Evolutionary conservation across 2,113 vertebrate species (phyloP), one percentile per base, ranked within the genome.

Genomic region (Stegostoma tigrinum): DNA sequence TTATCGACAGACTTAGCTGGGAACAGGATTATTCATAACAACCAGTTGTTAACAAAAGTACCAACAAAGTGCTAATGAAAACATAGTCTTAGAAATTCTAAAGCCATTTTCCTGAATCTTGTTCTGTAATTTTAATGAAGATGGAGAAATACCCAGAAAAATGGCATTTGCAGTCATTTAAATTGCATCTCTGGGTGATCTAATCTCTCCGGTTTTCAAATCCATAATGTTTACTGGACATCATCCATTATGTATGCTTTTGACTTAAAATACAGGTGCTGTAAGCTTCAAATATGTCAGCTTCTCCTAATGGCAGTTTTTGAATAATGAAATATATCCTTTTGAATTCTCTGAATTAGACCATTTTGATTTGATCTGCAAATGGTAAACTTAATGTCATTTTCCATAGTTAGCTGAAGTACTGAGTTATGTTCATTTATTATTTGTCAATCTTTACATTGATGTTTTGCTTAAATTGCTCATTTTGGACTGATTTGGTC

Each of bases 361-460:
- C 67, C 67, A 52, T 52, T 48, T 30, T 68, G 68, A 95, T 72
- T 95, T 95, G 94, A 14, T 95, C 68, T 95, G 94, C n/a, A 72
- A 42, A 95, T 95, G 24, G 17, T 42, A 72, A 72, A 14, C 34
- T 48, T 66, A 66, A 93, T 34, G 38, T 93, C 89, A 66, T 38
- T 66, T 93, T 93, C 61, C 34, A 93, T 93, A 10, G 30, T 38
- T 95, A 17, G 27, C 48, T 48, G 94, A n/a, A 52, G 75, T 95
- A 95, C 52, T 95, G 34, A 90, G 52, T 90, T 34, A 34, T n/a
- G 52, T 61, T 55, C 95, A 64, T 80, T 95, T 95, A 80, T 78
- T 78, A 45, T 87, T 85, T 61, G 52, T 55, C 45, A 70, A 52
- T 95, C 45, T 95, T 78, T 72, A 48, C 75, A 95, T 95, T 78